phyloP scores from a whole-genome alignment of 2,888 invertebrate species.

The Xanthorhoe designata region DNA sequence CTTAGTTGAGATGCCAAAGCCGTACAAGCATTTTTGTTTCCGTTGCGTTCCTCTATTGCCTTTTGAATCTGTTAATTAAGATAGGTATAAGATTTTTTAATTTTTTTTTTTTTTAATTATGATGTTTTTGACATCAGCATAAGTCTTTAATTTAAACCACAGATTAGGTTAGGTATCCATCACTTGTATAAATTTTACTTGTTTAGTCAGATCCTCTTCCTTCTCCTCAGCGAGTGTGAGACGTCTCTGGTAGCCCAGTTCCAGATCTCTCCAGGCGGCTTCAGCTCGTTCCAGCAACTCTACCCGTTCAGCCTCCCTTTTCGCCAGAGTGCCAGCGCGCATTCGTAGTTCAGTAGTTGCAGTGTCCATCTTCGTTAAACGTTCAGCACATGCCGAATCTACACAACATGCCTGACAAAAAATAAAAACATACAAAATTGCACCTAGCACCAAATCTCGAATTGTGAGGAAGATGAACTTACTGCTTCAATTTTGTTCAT shows the following conservation, averaged over 20 bases:
- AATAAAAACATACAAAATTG: constrained; percentile 2
- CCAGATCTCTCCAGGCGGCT: constrained; percentile 73
- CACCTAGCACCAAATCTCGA: neutral
- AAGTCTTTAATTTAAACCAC: too few species aligned
- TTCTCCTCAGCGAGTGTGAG: constrained; percentile 63
- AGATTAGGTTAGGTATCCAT: too few species aligned
- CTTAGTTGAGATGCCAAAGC: constrained; percentile 52
- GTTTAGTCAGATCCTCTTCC: constrained; percentile 63
- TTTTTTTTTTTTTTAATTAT: too few species aligned
- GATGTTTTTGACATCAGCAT: too few species aligned
- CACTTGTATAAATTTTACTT: constrained; percentile 51
- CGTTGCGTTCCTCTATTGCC: constrained; percentile 62
- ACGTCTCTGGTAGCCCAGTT: constrained; percentile 67
- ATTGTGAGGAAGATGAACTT: constrained; percentile 33
- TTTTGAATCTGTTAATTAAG: constrained; percentile 58
- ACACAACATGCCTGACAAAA: constrained; percentile 64
- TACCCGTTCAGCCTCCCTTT: constrained; percentile 67
- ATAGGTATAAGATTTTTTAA: neutral
- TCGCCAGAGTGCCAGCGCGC: constrained; percentile 62
- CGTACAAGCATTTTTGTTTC: constrained; percentile 53
- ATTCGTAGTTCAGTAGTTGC: constrained; percentile 57
- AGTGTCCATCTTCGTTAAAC: constrained; percentile 58
- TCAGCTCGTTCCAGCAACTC: constrained; percentile 74
- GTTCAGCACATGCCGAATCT: constrained; percentile 57
- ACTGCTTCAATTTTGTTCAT: constrained; percentile 63